Evolutionary conservation across 2,888 invertebrate species (phyloP).

Genomic region (Carpatolechia fugitivella): DNA sequence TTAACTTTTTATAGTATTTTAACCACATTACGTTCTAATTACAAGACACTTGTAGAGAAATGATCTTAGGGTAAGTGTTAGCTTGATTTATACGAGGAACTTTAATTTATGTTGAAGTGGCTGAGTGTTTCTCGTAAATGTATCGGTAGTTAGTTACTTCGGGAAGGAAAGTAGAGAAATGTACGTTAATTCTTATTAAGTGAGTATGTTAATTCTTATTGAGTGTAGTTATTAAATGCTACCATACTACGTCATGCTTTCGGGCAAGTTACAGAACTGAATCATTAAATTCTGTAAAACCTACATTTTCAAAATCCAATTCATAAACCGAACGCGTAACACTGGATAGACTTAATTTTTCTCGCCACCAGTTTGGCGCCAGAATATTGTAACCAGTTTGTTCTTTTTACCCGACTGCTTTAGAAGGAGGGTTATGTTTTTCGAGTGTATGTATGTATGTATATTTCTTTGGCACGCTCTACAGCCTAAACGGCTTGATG

Average conservation of each 20-base stretch:
- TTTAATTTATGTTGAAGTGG: not conserved
- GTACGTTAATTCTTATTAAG: no score
- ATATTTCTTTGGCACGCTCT: no score
- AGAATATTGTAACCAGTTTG: not conserved
- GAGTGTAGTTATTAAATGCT: no score
- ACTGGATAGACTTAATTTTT: constrained; percentile 3
- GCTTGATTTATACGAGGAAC: not conserved
- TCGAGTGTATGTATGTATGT: no score
- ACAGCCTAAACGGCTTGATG: no score
- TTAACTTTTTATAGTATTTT: not conserved
- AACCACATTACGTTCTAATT: constrained; percentile 4
- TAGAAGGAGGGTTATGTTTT: no score
- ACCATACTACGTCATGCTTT: no score
- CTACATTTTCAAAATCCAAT: not conserved
- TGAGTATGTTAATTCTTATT: no score
- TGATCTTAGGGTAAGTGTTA: not conserved
- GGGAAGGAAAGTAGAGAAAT: no score
- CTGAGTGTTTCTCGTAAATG: not conserved
- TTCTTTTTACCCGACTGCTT: no score
- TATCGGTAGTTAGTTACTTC: not conserved
- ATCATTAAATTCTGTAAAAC: no score
- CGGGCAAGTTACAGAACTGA: no score
- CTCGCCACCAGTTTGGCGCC: constrained; percentile 9
- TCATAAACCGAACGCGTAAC: constrained; percentile 9
- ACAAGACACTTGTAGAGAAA: constrained; percentile 5